phyloP scores from a whole-genome alignment of 2,797 vertebrate genomes.

The Lepilemur septentrionalis region DNA sequence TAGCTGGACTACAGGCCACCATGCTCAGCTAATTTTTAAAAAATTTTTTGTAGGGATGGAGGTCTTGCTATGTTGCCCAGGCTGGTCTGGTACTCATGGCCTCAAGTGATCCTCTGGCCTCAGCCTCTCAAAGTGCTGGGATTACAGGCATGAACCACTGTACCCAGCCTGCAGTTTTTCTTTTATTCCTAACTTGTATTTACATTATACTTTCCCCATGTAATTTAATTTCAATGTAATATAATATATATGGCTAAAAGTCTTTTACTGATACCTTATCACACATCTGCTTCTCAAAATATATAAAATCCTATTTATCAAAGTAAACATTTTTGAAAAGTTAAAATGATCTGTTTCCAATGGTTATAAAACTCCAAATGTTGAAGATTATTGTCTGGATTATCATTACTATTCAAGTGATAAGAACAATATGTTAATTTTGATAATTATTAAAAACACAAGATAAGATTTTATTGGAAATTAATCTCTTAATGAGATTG shows the following conservation, averaged over 20 bases:
- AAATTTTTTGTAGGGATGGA: no score
- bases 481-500: background rate
- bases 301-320: background rate
- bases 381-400: background rate
- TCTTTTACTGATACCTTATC: background rate
- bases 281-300: conserved; percentile 10
- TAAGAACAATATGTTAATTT: conserved; percentile 2
- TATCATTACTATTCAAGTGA: background rate
- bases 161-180: background rate
- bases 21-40: no score
- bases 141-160: no score
- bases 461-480: background rate
- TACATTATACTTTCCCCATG: background rate
- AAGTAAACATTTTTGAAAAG: background rate
- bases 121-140: no score
- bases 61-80: no score
- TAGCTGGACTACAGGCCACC: no score
- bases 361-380: background rate
- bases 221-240: conserved; percentile 20
- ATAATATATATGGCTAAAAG: background rate
- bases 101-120: no score
- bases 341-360: background rate
- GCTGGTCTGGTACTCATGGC: no score
- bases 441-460: background rate
- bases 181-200: background rate